Conservation (phyloP, 2,888 invertebrate genomes). For the Isotomurus palustris region DNA sequence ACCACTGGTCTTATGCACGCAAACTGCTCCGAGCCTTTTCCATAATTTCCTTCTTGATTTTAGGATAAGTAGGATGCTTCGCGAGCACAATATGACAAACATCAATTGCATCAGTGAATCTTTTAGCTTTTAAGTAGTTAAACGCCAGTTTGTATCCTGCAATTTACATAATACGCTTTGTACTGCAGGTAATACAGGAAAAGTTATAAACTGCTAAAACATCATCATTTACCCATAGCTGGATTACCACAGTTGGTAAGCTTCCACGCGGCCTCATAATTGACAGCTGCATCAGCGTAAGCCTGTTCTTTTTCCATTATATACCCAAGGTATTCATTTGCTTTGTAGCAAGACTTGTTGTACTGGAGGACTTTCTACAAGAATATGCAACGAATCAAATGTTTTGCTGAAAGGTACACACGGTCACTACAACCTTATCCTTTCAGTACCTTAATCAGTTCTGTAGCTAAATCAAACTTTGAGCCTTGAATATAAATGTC, state of each 20-base stretch:
- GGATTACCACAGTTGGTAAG: conserved; percentile 76
- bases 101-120: conserved; percentile 85
- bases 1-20: conserved; percentile 51
- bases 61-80: conserved; percentile 79
- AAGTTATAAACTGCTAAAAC: not conserved
- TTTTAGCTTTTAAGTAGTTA: conserved; percentile 82
- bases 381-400: not conserved
- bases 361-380: conserved; percentile 66
- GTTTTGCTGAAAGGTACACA: not conserved
- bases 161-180: no score
- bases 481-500: conserved; percentile 80
- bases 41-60: conserved; percentile 85
- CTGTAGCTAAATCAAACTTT: conserved; percentile 80
- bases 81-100: conserved; percentile 78
- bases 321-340: conserved; percentile 80
- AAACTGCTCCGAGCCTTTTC: conserved; percentile 80
- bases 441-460: conserved; percentile 59
- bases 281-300: conserved; percentile 74
- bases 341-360: conserved; percentile 83
- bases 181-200: no score
- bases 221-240: conserved; percentile 59
- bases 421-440: not conserved
- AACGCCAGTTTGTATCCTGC: conserved; percentile 84
- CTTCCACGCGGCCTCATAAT: conserved; percentile 83
- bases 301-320: conserved; percentile 89